A percentile compares a stretch with the other conserved stretches of the same genome.
Evolutionary conservation across 2,888 invertebrate species (phyloP).

Genomic region (Aradus depressus): DNA sequence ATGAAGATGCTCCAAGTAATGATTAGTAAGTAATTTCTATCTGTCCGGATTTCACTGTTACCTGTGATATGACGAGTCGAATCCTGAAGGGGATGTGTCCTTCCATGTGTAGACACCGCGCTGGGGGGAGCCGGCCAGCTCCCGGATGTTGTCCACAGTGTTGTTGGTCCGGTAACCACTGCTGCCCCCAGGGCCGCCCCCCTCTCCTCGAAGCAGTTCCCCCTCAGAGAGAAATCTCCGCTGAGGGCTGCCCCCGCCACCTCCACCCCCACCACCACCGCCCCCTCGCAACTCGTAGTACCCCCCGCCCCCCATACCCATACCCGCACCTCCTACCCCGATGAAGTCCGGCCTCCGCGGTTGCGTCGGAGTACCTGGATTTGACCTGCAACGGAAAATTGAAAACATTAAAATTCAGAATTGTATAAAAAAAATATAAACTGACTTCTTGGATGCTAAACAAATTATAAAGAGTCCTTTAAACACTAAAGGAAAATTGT

Average conservation of each 20-base stretch:
- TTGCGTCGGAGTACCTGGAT: constrained; percentile 85
- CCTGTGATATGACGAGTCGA: no score
- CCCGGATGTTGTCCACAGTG: constrained; percentile 76
- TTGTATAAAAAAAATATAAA: constrained; percentile 8
- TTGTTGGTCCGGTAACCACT: constrained; percentile 53
- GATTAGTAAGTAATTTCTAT: no score
- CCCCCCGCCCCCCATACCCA: constrained; percentile 30
- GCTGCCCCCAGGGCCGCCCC: constrained; percentile 36
- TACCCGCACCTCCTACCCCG: constrained; percentile 44
- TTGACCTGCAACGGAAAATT: constrained; percentile 58
- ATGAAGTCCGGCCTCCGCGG: constrained; percentile 80
- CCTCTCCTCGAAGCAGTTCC: constrained; percentile 54
- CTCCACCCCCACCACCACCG: constrained; percentile 34
- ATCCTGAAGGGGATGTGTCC: constrained; percentile 58
- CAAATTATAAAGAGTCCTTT: no score
- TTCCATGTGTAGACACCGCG: constrained; percentile 71
- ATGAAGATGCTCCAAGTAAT: no score
- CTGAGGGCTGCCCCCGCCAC: constrained; percentile 52
- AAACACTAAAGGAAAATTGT: no score
- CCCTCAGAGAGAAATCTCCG: constrained; percentile 71
- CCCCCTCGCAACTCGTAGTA: constrained; percentile 37
- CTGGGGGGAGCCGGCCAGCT: constrained; percentile 78
- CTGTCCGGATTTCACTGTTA: constrained; percentile 25
- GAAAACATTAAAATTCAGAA: no score
- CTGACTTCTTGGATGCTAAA: no score